Evolutionary conservation across 2,888 invertebrate species (phyloP), one percentile per base, ranked within the genome.

Genomic region (Athrips mouffetella): DNA sequence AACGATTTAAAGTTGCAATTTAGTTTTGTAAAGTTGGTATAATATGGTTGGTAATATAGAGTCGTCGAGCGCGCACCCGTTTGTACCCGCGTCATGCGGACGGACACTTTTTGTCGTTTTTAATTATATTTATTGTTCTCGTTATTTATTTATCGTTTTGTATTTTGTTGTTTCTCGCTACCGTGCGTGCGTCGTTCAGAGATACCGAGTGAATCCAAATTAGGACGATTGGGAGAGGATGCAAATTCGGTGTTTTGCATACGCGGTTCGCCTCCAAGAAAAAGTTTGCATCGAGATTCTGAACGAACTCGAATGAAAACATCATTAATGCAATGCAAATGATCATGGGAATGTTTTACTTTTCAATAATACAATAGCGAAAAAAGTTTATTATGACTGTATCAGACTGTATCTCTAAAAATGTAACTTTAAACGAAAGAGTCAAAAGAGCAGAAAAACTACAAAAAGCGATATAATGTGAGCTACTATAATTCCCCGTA

Each of bases 61-160:
- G 82, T 81, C 81, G 80, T 83, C 73, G 70, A 69, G 69, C 72
- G 76, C 77, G 74, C 77, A 74, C 66, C 80, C 72, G 79, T 76
- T 78, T 74, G 78, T 80, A 76, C 76, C 79, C 67, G 75, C 82
- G 78, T 79, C 80, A 75, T 79, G 79, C 67, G 76, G 80, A 80
- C 80, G 80, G 76, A 77, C 79, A 79, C 78, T 84, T 83, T 84
- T 87, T 84, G 80, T 84, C 78, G 79, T 78, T 79, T 80, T 85
- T 85, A 86, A 85, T 86, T 85, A 86, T 84, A 86, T 85, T 86
- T 85, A 86, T 86, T 83, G 85, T 86, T 82, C 76, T 81, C 76
- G 73, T 82, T 84, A 84, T 82, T 83, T 85, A 81, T 86, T 86
- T 83, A 81, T 83, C 81, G 80, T 80, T 80, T 80, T 79, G 66